Conservation (phyloP, 2,113 vertebrate genomes). For the Nettapus auritus region DNA sequence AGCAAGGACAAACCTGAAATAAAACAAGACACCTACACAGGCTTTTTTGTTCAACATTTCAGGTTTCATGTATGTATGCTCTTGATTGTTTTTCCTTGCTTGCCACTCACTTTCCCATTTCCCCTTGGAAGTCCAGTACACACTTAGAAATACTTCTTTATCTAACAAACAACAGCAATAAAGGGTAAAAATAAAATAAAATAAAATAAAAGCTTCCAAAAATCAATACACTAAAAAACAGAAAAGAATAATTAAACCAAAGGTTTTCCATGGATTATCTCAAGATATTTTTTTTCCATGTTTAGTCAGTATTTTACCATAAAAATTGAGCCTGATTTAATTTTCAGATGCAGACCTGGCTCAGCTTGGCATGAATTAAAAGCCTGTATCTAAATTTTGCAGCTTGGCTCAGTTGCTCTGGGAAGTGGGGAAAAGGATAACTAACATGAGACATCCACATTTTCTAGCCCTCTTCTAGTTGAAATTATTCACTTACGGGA, state of each 20-base stretch:
- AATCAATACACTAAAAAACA: neutral
- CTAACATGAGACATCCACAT: neutral
- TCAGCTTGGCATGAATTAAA: neutral
- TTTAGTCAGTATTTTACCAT: neutral
- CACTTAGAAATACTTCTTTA: neutral
- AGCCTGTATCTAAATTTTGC: neutral
- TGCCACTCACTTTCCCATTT: neutral
- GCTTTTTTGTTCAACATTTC: neutral
- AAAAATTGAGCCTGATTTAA: neutral
- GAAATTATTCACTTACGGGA: neutral
- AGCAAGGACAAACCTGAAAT: neutral
- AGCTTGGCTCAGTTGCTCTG: neutral
- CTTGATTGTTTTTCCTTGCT: neutral
- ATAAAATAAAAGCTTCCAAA: neutral
- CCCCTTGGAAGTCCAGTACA: neutral
- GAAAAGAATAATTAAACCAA: neutral
- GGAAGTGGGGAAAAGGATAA: neutral
- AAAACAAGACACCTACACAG: neutral
- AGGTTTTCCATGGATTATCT: neutral
- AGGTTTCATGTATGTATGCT: neutral
- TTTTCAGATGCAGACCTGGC: neutral
- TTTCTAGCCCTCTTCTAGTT: neutral
- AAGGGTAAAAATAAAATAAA: neutral
- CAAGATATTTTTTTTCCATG: neutral
- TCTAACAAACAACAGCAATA: neutral